Conservation (phyloP, 1,140 invertebrate genomes). For the Ptiloglossa arizonensis region DNA sequence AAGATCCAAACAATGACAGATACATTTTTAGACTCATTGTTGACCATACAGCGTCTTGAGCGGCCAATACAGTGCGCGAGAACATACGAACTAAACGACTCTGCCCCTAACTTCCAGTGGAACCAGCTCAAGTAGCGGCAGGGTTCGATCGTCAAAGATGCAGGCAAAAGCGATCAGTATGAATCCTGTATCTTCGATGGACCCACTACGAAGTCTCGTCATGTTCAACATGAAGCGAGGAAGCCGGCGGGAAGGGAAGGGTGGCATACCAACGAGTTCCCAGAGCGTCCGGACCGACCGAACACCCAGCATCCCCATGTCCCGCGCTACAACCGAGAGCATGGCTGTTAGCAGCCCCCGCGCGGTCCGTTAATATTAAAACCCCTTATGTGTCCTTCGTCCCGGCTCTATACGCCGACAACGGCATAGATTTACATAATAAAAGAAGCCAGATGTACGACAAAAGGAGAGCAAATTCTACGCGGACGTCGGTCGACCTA, state of each 20-base stretch:
- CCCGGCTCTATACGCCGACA: slow-evolving; percentile 46
- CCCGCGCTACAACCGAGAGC: neutral
- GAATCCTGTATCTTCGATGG: slow-evolving; percentile 60
- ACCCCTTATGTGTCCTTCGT: slow-evolving; percentile 65
- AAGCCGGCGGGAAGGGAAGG: slow-evolving; percentile 51
- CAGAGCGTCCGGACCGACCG: slow-evolving; percentile 54
- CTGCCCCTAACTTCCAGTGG: too few species aligned
- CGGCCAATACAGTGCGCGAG: too few species aligned
- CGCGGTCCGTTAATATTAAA: slow-evolving; percentile 75
- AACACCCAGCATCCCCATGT: slow-evolving; percentile 25
- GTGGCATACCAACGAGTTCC: slow-evolving; percentile 70
- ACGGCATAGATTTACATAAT: slow-evolving; percentile 77
- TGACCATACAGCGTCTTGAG: too few species aligned
- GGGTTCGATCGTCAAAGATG: neutral
- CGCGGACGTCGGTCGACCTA: neutral
- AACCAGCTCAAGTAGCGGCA: neutral
- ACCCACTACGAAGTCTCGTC: slow-evolving; percentile 63
- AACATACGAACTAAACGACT: too few species aligned
- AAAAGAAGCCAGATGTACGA: slow-evolving; percentile 67
- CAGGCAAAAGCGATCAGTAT: slow-evolving; percentile 59
- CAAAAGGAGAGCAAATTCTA: slow-evolving; percentile 65
- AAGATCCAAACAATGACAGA: too few species aligned
- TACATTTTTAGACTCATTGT: too few species aligned
- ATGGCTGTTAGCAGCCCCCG: slow-evolving; percentile 42
- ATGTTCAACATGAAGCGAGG: slow-evolving; percentile 63